A percentile compares a stretch with the other conserved stretches of the same genome.
Evolutionary conservation across 2,113 vertebrate species (phyloP).

Genomic region (Microcebus griseorufus): DNA sequence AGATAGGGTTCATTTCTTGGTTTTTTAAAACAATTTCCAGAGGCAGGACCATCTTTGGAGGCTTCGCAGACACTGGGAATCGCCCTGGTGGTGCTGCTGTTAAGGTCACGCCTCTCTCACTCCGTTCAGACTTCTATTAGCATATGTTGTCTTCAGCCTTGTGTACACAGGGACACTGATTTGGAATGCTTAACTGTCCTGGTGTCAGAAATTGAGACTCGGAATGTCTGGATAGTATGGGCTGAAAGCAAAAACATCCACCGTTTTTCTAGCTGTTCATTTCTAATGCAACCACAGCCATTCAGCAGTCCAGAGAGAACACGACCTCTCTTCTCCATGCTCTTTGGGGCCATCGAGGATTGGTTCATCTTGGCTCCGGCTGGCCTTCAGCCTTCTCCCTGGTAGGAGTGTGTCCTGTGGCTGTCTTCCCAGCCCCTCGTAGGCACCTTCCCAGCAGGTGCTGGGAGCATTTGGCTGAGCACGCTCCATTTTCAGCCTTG

Average conservation of each 20-base stretch:
- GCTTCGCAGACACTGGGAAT: not conserved
- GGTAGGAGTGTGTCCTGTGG: slow-evolving; percentile 39
- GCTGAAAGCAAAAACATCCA: not conserved
- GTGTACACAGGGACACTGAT: not conserved
- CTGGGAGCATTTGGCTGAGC: slow-evolving; percentile 31
- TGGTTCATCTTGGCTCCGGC: slow-evolving; percentile 8
- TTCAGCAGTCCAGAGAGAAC: not conserved
- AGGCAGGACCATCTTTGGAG: not conserved
- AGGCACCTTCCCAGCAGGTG: slow-evolving; percentile 62
- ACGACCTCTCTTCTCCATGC: not conserved
- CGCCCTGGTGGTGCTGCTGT: not conserved
- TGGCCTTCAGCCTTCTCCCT: slow-evolving; percentile 27
- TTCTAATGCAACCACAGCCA: not conserved
- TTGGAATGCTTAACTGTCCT: not conserved
- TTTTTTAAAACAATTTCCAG: not conserved
- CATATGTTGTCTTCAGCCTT: not conserved
- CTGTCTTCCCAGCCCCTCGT: slow-evolving; percentile 56
- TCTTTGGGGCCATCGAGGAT: not conserved
- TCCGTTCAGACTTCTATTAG: not conserved
- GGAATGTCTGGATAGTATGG: not conserved
- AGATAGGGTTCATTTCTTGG: not conserved
- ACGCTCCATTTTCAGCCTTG: not conserved
- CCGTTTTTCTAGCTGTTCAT: not conserved
- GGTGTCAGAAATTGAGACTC: not conserved
- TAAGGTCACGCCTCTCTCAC: not conserved